phyloP scores from a whole-genome alignment of 2,888 invertebrate genomes.

The Crossocerus cetratus region DNA sequence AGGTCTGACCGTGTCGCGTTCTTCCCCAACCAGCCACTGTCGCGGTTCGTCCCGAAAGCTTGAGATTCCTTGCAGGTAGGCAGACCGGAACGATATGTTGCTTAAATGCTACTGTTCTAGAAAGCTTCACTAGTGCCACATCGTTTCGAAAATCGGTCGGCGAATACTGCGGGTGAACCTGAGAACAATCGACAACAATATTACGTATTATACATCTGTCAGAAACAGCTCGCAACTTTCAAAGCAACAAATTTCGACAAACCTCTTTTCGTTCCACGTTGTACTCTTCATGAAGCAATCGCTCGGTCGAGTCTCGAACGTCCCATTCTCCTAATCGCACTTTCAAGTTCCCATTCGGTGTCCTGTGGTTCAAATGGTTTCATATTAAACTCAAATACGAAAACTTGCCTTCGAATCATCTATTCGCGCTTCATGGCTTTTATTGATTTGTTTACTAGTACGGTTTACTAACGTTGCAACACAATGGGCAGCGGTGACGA shows the following conservation, averaged over 20 bases:
- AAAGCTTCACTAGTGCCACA: conserved; percentile 89
- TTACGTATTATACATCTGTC: neutral
- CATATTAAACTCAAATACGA: neutral
- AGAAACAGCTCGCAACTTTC: no score
- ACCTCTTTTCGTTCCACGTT: conserved; percentile 92
- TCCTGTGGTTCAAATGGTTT: conserved; percentile 79
- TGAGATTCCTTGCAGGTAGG: conserved; percentile 87
- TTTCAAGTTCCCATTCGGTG: conserved; percentile 91
- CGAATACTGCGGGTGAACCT: conserved; percentile 91
- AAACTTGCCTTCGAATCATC: neutral
- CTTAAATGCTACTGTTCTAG: conserved; percentile 89
- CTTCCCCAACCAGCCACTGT: conserved; percentile 96
- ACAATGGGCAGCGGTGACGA: conserved; percentile 94
- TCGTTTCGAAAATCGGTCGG: conserved; percentile 95
- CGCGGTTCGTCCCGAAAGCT: conserved; percentile 91
- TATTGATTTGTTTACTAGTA: neutral
- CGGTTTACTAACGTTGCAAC: conserved; percentile 88
- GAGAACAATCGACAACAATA: conserved; percentile 1
- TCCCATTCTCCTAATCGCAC: conserved; percentile 96
- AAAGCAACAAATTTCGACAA: neutral
- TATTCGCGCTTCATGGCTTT: neutral
- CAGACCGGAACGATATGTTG: conserved; percentile 96
- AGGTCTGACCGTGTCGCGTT: conserved; percentile 91
- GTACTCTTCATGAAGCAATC: conserved; percentile 91
- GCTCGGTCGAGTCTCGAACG: conserved; percentile 89